Evolutionary conservation across 2,113 vertebrate genomes (phyloP).

Genomic region (Ellobius talpinus): DNA sequence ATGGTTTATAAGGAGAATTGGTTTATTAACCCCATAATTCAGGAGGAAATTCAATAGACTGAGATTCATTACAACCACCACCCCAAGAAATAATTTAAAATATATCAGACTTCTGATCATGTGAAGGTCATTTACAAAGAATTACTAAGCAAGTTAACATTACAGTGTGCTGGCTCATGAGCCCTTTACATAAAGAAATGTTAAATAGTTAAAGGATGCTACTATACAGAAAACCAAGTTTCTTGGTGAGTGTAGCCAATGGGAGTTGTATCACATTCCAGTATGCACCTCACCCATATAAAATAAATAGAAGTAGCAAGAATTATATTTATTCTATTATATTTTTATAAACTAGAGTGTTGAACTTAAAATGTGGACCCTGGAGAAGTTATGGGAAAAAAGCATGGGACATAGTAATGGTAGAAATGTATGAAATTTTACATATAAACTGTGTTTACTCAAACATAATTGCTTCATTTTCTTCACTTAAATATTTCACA

Average conservation of each 20-base stretch:
- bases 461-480: not conserved
- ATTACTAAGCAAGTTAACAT: not conserved
- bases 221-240: not conserved
- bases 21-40: not conserved
- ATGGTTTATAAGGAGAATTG: not conserved
- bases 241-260: not conserved
- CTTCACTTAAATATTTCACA: not conserved
- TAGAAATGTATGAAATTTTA: not conserved
- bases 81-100: not conserved
- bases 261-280: no score
- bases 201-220: no score
- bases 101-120: not conserved
- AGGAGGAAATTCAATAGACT: not conserved
- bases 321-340: not conserved
- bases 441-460: no score
- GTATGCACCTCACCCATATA: no score
- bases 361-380: not conserved
- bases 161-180: fast-evolving
- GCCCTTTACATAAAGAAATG: fast-evolving
- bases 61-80: not conserved
- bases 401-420: not conserved
- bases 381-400: not conserved
- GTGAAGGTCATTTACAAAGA: not conserved
- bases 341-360: not conserved
- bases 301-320: fast-evolving